phyloP scores from a whole-genome alignment of 2,797 vertebrate species.

The Phataginus tricuspis region DNA sequence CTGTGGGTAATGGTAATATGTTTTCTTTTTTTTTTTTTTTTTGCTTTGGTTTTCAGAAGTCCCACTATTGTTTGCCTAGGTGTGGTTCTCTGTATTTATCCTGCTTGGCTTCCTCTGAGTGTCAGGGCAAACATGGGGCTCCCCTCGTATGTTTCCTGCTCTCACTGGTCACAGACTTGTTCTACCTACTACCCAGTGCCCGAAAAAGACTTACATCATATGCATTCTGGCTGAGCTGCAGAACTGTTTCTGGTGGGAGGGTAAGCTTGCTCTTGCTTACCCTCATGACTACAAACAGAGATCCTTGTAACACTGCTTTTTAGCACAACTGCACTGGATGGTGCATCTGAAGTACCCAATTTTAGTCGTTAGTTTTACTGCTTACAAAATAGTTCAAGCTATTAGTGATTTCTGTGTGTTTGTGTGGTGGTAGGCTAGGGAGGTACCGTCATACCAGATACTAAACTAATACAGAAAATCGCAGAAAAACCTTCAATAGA shows the following conservation, averaged over 20 bases:
- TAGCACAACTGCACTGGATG: neutral
- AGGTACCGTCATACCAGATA: constrained; percentile 17
- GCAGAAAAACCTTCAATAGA: constrained; percentile 28
- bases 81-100: neutral
- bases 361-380: neutral
- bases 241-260: neutral
- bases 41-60: neutral
- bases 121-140: neutral
- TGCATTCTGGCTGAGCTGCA: neutral
- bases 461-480: constrained; percentile 76
- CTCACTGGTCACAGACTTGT: neutral
- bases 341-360: neutral
- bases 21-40: neutral
- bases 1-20: neutral
- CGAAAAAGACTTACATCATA: neutral
- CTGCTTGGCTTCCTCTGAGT: neutral
- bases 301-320: neutral
- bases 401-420: neutral
- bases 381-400: constrained; percentile 21
- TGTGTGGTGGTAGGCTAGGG: neutral
- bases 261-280: neutral
- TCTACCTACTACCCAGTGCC: neutral
- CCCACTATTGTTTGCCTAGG: neutral
- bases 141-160: neutral
- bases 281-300: neutral